Percentiles rank a stretch among this genome's conserved stretches.
These are phyloP conservation scores for Hymenochirus boettgeri DNA, from an alignment of 2,113 vertebrate genomes.

Conservation along the genomic window DNA sequence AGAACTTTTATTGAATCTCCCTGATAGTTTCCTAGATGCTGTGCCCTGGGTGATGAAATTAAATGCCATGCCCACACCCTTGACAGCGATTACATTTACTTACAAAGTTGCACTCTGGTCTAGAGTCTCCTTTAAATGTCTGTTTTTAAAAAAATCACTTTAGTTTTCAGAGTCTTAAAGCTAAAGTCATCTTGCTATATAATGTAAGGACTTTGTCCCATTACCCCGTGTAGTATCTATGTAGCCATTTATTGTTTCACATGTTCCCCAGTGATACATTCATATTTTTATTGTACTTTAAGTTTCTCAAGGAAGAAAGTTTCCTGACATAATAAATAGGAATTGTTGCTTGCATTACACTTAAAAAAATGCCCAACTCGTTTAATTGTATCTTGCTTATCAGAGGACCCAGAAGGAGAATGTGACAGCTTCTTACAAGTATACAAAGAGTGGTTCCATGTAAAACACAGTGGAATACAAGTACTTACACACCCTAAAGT, in stretches of 20 bases:
- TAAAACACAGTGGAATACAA: background rate
- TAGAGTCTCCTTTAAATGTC: too few species aligned
- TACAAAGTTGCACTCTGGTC: too few species aligned
- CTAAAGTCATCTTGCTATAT: too few species aligned
- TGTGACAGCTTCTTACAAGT: background rate
- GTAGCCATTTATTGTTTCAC: background rate
- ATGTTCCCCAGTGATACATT: background rate
- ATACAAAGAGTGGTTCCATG: background rate
- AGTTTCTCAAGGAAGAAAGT: background rate
- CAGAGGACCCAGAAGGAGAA: background rate
- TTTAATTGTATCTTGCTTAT: background rate
- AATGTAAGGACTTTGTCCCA: too few species aligned
- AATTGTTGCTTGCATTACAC: background rate
- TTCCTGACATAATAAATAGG: background rate
- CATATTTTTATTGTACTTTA: background rate
- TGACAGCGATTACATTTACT: too few species aligned
- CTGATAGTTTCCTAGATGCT: too few species aligned
- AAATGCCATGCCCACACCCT: too few species aligned
- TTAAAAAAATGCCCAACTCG: background rate
- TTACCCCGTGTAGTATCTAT: too few species aligned
- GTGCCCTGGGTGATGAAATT: too few species aligned
- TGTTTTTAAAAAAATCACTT: too few species aligned
- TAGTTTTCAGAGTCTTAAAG: too few species aligned
- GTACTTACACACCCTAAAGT: background rate
- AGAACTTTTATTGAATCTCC: too few species aligned